A percentile compares a stretch with the other conserved stretches of the same genome.
Evolutionary conservation across 2,797 vertebrate genomes (phyloP).

Genomic region (Phoeniculus purpureus): DNA sequence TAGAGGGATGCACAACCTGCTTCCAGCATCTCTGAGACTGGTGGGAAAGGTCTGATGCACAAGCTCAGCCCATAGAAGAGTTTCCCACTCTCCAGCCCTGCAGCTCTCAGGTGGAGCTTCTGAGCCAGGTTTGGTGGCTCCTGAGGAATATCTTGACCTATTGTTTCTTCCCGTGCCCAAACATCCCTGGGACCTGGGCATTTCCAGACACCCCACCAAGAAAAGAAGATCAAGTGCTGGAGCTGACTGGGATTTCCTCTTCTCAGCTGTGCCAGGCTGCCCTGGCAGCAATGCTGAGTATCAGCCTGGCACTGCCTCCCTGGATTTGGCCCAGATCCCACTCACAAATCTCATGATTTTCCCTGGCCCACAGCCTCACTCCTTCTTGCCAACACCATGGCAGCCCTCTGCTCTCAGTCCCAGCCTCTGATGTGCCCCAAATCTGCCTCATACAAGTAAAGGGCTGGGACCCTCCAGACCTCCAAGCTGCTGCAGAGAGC

Average conservation of each 20-base stretch:
- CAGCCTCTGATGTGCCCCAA: neutral
- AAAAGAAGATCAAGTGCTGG: neutral
- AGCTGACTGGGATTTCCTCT: constrained; percentile 40
- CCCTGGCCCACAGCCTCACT: neutral
- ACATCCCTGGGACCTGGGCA: neutral
- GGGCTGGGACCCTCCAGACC: neutral
- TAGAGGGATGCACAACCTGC: neutral
- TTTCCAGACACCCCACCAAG: neutral
- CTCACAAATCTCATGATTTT: neutral
- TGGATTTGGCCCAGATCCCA: neutral
- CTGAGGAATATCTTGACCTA: neutral
- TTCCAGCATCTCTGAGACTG: neutral
- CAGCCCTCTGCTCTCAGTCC: neutral
- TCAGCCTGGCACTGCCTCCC: neutral
- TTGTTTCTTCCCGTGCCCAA: neutral
- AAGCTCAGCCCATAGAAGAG: neutral
- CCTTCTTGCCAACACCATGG: neutral
- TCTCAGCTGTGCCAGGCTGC: neutral
- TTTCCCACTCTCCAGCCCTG: neutral
- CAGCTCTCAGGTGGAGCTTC: neutral
- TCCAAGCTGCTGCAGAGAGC: neutral
- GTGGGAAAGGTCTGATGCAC: neutral
- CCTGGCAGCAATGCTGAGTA: neutral
- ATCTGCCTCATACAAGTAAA: neutral
- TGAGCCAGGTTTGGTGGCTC: neutral